Evolutionary conservation across 2,113 vertebrate species (phyloP).

Genomic region (Formicarius rufipectus): DNA sequence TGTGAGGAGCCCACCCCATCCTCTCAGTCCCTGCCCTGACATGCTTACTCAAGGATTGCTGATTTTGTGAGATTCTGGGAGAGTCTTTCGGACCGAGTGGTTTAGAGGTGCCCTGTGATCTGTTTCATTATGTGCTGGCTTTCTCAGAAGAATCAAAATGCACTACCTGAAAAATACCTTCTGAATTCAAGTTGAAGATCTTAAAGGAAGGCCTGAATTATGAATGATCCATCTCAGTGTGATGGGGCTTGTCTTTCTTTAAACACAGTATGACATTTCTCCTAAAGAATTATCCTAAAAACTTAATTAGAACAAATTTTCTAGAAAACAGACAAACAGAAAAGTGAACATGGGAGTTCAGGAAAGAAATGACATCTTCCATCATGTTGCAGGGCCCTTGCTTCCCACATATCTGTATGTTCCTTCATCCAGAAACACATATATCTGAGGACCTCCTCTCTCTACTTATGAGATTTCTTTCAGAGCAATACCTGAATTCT

Average conservation of each 20-base stretch:
- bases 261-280: neutral
- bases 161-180: neutral
- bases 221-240: neutral
- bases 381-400: neutral
- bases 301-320: neutral
- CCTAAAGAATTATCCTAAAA: neutral
- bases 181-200: neutral
- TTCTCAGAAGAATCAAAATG: neutral
- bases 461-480: neutral
- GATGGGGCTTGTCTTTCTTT: neutral
- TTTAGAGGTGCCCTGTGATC: neutral
- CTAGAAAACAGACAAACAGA: neutral
- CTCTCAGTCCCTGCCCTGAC: neutral
- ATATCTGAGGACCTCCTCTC: neutral
- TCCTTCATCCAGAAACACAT: neutral
- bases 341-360: neutral
- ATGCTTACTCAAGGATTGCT: neutral
- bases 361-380: neutral
- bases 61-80: neutral
- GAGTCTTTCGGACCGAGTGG: neutral
- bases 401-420: neutral
- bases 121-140: neutral
- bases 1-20: neutral
- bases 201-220: neutral
- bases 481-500: neutral